Base-by-base conservation (phyloP, 1,140 invertebrate species). In the Ectropis grisescens region DNA sequence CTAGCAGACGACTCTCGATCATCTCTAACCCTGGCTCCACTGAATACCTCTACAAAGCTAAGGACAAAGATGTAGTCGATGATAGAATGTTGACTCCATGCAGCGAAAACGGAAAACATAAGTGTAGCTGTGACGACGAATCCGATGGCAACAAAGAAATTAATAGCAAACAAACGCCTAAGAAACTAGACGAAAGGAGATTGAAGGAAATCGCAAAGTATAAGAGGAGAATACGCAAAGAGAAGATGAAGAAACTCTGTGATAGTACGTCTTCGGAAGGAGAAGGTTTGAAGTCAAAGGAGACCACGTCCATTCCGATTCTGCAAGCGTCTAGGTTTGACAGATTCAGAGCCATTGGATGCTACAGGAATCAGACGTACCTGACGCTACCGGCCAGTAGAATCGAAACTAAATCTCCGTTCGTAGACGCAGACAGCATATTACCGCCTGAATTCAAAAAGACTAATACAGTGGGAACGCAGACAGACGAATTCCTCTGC, bases 61-160 rank as follows among this genome's bases (percentile, higher is more conserved):
- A 19, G 3, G 16, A 19, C 8, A 19, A 19, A 19, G 16, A 19
- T 50, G 5, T 91, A 16, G 69, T 89, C 13, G 89, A 91, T 55
- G 90, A 91, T 47, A 82, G 90, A 33, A 86, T 91, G 82, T 85
- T 88, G 40, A 88, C 87, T 2, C 82, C 84, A 1, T 92, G 90
- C 70, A 87, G 87, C 34, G 84, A 88, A 43, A 89, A 87, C 24
- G 90, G 90, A 0, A 92, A 92, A 54, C 88, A 90, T 46, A 86
- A 87, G 40, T 90, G 89, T 71, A 84, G 65, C 15, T 88, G 85
- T 50, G 86, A 88, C 45, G 86, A 87, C 12, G 86, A 88, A 42
- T 79, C 78, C 0, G 80, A 74, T 38, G n/a, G n/a, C n/a, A 62
- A 56, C 12, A 66, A 57, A 12, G 80, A 74, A 39, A n/a, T n/a